Conservation (phyloP, 2,888 invertebrate genomes). For the Mythimna pallens region DNA sequence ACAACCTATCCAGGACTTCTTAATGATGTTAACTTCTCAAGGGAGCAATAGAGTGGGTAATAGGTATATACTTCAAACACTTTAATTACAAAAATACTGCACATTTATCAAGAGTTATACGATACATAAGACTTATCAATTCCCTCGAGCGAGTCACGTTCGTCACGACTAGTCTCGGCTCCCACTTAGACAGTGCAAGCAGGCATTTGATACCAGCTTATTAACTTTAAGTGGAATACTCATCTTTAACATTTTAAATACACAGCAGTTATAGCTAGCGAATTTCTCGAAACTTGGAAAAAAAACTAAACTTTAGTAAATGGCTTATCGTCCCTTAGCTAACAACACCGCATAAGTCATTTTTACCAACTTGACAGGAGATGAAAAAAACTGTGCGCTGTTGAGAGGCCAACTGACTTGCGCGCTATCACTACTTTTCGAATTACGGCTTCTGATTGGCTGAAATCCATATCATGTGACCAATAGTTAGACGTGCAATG, state of each 20-base stretch:
- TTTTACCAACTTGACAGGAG: too few relatives aligned
- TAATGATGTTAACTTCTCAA: background rate
- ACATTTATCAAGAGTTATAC: slow-evolving; percentile 9
- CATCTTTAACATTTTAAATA: background rate
- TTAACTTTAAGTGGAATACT: slow-evolving; percentile 25
- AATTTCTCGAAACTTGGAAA: too few relatives aligned
- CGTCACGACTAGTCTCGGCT: slow-evolving; percentile 45
- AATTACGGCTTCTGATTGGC: too few relatives aligned
- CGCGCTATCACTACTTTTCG: too few relatives aligned
- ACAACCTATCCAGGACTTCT: background rate
- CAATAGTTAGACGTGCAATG: too few relatives aligned
- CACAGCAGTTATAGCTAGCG: too few relatives aligned
- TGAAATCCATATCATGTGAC: too few relatives aligned
- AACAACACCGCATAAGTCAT: too few relatives aligned
- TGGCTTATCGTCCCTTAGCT: too few relatives aligned
- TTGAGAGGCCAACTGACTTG: too few relatives aligned
- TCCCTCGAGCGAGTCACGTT: slow-evolving; percentile 39
- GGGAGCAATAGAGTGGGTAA: background rate
- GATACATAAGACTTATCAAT: slow-evolving; percentile 16
- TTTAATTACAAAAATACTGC: slow-evolving; percentile 11
- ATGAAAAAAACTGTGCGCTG: too few relatives aligned
- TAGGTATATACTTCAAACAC: background rate
- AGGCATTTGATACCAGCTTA: slow-evolving; percentile 49
- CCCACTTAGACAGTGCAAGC: slow-evolving; percentile 34
- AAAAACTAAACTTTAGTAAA: too few relatives aligned